Evolutionary conservation across 2,797 vertebrate genomes (phyloP), one percentile per base, ranked within the genome.

Genomic region (Morus bassanus): DNA sequence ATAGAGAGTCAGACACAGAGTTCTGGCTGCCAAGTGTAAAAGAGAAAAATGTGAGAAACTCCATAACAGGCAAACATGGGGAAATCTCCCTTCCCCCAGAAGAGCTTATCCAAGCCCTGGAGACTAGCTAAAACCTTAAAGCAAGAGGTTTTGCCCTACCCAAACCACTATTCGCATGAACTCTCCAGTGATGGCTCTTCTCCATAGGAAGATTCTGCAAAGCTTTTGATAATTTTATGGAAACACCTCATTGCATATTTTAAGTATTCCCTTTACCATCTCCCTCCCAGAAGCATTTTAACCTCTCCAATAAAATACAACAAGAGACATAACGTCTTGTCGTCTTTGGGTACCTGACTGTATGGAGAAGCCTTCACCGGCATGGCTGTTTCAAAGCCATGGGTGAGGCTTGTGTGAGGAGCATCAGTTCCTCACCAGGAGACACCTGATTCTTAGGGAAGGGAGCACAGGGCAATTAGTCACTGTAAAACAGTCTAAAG

Each of bases 31-130:
- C 88, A 94, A 95, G 83, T 28, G 35, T 61, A 57, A 88, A 91
- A 75, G 83, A 65, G 64, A 91, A 91, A 95, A 95, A 94, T 19
- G 50, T 72, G 90, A 96, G 94, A 86, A 88, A 74, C 75, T 80
- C 81, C 25, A 0, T 61, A 89, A 75, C 51, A 95, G 84, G 80
- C 83, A 95, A 93, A 88, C 45, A 25, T 3, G 11, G 89, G 37
- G 51, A 60, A 74, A 93, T 28, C 64, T 88, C 64, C 54, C 72
- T 85, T 85, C 53, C 39, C 78, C 33, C 10, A 70, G 37, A 28
- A 93, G n/a, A 64, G 64, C 57, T 85, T 87, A 57, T 76, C 72
- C 1, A 5, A 92, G 60, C 84, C 72, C 75, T 50, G 48, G 61
- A 90, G 88, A 81, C 45, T 4, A 60, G 50, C 46, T 70, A 67